phyloP scores from a whole-genome alignment of 2,113 vertebrate genomes.

The Halichoeres trimaculatus region DNA sequence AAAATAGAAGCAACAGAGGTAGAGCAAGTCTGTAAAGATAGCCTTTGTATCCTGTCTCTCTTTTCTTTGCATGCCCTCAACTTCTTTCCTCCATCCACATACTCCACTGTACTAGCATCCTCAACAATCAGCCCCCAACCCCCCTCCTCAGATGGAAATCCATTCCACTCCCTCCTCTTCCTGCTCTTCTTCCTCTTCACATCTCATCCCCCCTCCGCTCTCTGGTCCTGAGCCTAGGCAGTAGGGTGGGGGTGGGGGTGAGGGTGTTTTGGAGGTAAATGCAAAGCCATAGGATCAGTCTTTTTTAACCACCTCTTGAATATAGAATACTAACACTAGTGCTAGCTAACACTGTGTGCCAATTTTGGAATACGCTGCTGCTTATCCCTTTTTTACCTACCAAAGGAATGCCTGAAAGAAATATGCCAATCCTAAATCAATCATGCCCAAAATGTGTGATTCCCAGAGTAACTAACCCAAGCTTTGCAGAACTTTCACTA shows the following conservation, averaged over 20 bases:
- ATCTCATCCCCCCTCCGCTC: constrained; percentile 69
- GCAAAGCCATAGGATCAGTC: constrained; percentile 65
- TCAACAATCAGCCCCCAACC: constrained; percentile 15
- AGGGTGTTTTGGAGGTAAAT: constrained; percentile 55
- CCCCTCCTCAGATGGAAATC: constrained; percentile 73
- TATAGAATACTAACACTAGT: constrained; percentile 41
- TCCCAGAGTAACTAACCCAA: constrained; percentile 36
- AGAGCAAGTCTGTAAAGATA: constrained; percentile 71
- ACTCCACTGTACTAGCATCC: constrained; percentile 53
- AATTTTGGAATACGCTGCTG: constrained; percentile 44
- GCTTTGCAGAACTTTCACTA: constrained; percentile 40
- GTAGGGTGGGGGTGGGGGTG: constrained; percentile 59
- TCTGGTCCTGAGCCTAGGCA: constrained; percentile 73
- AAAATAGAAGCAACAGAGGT: constrained; percentile 29
- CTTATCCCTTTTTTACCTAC: constrained; percentile 40
- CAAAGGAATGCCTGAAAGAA: constrained; percentile 16
- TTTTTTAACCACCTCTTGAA: constrained; percentile 43
- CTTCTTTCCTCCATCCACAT: constrained; percentile 58
- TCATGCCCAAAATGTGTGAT: constrained; percentile 12
- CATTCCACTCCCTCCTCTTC: constrained; percentile 74
- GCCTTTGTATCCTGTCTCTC: constrained; percentile 79
- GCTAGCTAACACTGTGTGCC: constrained; percentile 59
- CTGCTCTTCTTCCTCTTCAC: constrained; percentile 73
- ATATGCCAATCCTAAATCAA: background rate
- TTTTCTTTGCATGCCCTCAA: constrained; percentile 70